Evolutionary conservation across 2,888 invertebrate genomes (phyloP), one percentile per base, ranked within the genome.

Genomic region (Ormyrus rosae): DNA sequence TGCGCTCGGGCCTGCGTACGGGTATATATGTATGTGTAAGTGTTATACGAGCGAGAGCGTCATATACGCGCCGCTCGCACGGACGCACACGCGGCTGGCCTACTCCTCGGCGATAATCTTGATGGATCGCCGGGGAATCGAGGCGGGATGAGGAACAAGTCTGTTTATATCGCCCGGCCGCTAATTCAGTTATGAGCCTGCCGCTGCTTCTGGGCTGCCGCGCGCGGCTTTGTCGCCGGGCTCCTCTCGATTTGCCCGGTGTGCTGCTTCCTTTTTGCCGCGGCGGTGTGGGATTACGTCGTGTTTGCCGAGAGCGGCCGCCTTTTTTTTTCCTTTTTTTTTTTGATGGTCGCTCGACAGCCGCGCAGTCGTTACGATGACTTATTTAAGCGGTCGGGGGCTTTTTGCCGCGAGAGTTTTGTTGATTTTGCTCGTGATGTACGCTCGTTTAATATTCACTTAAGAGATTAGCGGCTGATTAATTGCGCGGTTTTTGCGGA

Each of bases 81-180:
- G 34, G 6, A 46, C 68, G 51, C 68, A 19, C 19, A 53, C 65
- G 74, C 72, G 69, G 65, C 56, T 80, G 76, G 78, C 81, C 78
- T 74, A 78, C 83, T 82, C 81, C 82, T 60, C 72, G 83, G 81
- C 83, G 83, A 81, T 83, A 84, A 84, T 84, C 84, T 84, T 83
- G 84, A 85, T 85, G 84, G 84, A 84, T 83, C 84, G 84, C 74
- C 69, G 81, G 67, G 80, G 83, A 81, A 82, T 83, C 74, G 69
- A 55, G 13, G 10, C 61, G 46, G 61, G 64, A 77, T 64, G 70
- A 70, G 68, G 60, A 78, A 81, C 78, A 65, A 81, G 78, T 78
- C 77, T 81, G 65, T 58, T 77, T 72, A 67, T 68, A 77, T 77
- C 67, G 64, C 46, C 60, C 55, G 8, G 56, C 53, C 19, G 70